Percentiles rank a stretch among this genome's conserved stretches.
Evolutionary conservation across 2,797 vertebrate species (phyloP).

Genomic region (Hylomyscus alleni): DNA sequence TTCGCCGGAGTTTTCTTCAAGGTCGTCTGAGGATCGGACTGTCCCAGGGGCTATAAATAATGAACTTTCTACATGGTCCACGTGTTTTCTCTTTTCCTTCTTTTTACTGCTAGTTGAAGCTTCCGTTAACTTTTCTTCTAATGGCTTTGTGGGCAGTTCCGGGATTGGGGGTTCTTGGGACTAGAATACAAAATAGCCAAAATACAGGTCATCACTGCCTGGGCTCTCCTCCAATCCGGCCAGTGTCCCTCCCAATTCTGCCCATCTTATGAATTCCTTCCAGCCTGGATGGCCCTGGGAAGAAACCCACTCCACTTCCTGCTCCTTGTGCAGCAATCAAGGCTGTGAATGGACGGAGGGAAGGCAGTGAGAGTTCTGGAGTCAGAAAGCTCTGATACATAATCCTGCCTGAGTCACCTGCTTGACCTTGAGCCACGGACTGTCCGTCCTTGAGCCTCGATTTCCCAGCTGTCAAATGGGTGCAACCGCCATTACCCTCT

Average conservation of each 20-base stretch:
- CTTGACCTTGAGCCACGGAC: background rate
- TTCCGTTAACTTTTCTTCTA: slow-evolving; percentile 64
- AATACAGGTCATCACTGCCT: background rate
- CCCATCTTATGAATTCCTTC: rapidly evolving
- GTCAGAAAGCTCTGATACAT: background rate
- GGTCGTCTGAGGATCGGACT: slow-evolving; percentile 82
- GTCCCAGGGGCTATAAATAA: slow-evolving; percentile 72
- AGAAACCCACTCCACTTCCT: background rate
- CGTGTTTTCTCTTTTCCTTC: slow-evolving; percentile 85
- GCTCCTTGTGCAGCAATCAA: background rate
- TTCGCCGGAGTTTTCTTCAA: slow-evolving; percentile 79
- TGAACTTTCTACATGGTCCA: slow-evolving; percentile 78
- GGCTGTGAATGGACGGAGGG: rapidly evolving
- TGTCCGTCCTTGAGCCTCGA: background rate
- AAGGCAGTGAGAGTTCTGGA: background rate
- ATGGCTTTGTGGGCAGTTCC: slow-evolving; percentile 69
- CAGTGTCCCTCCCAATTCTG: background rate
- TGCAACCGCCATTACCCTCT: background rate
- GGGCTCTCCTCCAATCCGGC: rapidly evolving
- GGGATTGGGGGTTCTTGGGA: slow-evolving; percentile 61
- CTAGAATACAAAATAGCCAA: slow-evolving; percentile 68
- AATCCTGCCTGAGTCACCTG: background rate
- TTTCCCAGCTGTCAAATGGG: slow-evolving; percentile 8
- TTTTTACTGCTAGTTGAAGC: slow-evolving; percentile 82
- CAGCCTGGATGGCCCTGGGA: rapidly evolving